Evolutionary conservation across 2,888 invertebrate genomes (phyloP).

Genomic region (Mamestra brassicae): DNA sequence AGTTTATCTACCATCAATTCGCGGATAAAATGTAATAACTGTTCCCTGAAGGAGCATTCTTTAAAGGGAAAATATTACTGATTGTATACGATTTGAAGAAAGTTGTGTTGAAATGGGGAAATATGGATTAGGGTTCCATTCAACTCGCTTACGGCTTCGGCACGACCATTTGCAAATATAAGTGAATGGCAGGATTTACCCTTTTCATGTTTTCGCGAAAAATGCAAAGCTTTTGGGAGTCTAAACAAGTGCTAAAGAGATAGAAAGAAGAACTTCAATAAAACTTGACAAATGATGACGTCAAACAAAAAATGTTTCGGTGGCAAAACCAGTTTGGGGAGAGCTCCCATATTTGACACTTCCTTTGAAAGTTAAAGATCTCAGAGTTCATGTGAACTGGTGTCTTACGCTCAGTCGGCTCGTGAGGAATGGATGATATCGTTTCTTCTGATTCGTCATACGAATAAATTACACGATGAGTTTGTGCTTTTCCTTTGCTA

Average conservation of each 20-base stretch:
- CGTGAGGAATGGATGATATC: conserved; percentile 61
- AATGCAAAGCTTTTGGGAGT: conserved; percentile 29
- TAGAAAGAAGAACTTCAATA: conserved; percentile 54
- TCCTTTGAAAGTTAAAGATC: conserved; percentile 15
- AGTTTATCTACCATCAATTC: conserved; percentile 40
- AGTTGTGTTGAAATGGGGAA: conserved; percentile 45
- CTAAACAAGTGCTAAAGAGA: conserved; percentile 39
- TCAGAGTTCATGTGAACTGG: conserved; percentile 35
- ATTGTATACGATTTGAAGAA: conserved; percentile 43
- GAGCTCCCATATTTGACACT: conserved; percentile 31
- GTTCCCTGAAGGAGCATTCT: conserved; percentile 23
- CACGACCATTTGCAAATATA: conserved; percentile 48
- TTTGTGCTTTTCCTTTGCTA: conserved; percentile 56
- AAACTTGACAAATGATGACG: conserved; percentile 67
- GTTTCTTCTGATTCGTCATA: conserved; percentile 65
- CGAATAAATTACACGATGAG: conserved; percentile 65
- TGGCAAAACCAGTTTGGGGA: conserved; percentile 43
- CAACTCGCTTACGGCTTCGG: conserved; percentile 16
- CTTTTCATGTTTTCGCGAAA: conserved; percentile 35
- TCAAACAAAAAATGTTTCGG: conserved; percentile 59
- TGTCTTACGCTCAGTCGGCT: conserved; percentile 12
- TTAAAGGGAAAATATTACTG: conserved; percentile 50
- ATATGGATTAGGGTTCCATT: conserved; percentile 52
- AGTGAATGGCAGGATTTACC: conserved; percentile 44
- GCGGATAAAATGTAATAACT: conserved; percentile 38